Evolutionary conservation across 1,140 invertebrate genomes (phyloP), one percentile per base, ranked within the genome.

Genomic region (Drosophila parabipectinata): DNA sequence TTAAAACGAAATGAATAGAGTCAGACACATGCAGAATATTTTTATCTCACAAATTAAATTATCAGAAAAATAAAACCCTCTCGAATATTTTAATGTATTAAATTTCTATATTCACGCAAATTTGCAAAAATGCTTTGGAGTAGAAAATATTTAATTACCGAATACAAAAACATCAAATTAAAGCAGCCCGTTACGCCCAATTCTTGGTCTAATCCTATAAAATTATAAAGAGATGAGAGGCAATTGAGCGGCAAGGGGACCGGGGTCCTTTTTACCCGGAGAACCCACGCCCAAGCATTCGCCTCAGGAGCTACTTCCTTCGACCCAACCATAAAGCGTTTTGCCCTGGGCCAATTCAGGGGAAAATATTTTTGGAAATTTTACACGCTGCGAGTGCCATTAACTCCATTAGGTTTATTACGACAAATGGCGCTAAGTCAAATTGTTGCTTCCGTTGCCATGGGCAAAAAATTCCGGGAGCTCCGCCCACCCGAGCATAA

Each of bases 401-500:
- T 63, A 81, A 85, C 82, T 87, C 60, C 72, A 77, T 80, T 79
- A 81, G 57, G 72, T 68, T 84, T 84, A 79, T 84, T 62, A 84
- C 72, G 72, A 72, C 64, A 83, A 83, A 67, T 75, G 69, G 64
- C 55, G 63, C 79, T 66, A 64, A 63, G 60, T 72, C 81, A 77
- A 84, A 77, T 84, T 84, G 77, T 84, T 79, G 66, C 77, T 84
- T 79, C 76, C 80, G 32, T 34, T 44, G 72, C 54, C 64, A 21
- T 34, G n/a, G 64, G 47, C 44, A 52, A 48, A 53, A 14, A 15
- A 30, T 34, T 32, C 30, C 32, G 4, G 51, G 4, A 44, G 15
- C 15, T 8, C 44, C 8, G 18, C 15, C 15, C 15, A 47, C 44
- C 15, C 15, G 18, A 18, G 47, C 63, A 82, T 78, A 82, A 82